Evolutionary conservation across 2,888 invertebrate species (phyloP).

Genomic region (Drosophila tanythrix): DNA sequence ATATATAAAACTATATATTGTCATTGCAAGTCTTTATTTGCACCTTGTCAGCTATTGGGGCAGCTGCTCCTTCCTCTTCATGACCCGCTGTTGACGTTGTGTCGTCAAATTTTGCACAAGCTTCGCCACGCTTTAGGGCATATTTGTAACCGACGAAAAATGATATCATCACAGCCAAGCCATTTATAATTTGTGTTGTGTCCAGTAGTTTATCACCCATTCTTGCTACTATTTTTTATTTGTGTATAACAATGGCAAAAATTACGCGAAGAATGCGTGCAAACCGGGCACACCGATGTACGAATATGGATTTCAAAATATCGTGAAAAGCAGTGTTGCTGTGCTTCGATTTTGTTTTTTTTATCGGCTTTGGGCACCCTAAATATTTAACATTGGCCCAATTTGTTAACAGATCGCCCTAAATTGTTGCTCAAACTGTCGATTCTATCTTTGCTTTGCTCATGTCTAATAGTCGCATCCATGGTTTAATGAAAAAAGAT

Average conservation of each 20-base stretch:
- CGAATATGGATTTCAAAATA: slow-evolving; percentile 30
- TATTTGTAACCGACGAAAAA: slow-evolving; percentile 85
- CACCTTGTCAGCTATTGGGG: slow-evolving; percentile 63
- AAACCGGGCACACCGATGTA: slow-evolving; percentile 41
- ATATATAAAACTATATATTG: not conserved
- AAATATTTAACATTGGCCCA: not conserved
- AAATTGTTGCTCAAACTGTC: not conserved
- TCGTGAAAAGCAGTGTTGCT: slow-evolving; percentile 21
- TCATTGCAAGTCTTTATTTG: slow-evolving; percentile 10
- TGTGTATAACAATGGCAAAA: slow-evolving; percentile 23
- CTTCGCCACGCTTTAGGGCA: slow-evolving; percentile 80
- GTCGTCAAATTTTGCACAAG: slow-evolving; percentile 60
- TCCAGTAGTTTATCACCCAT: slow-evolving; percentile 83
- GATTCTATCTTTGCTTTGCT: not conserved
- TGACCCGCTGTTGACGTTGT: slow-evolving; percentile 23
- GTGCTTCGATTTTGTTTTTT: not conserved
- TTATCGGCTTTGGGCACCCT: not conserved
- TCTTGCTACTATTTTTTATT: slow-evolving; percentile 16
- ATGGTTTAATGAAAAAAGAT: not conserved
- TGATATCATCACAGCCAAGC: slow-evolving; percentile 84
- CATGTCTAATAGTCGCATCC: not conserved
- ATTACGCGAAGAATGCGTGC: slow-evolving; percentile 18
- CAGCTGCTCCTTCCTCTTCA: slow-evolving; percentile 38
- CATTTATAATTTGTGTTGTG: slow-evolving; percentile 83
- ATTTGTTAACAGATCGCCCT: not conserved